Conservation (phyloP, 92 coral and sea anemone genomes). For the Hydrozoanthus gracilis region DNA sequence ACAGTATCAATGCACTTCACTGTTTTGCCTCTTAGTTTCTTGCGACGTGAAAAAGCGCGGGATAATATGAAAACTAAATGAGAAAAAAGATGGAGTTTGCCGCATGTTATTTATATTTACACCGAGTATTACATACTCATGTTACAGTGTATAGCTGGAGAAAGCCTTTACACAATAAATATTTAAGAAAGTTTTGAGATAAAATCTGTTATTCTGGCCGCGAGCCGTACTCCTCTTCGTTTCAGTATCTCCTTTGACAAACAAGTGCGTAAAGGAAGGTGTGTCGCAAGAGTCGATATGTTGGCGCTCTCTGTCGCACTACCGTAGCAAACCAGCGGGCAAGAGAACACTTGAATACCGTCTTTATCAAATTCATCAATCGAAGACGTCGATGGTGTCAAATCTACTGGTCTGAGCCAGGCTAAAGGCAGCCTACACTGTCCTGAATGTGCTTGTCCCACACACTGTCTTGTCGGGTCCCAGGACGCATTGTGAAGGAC, state of each 20-base stretch:
- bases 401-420: constrained; percentile 63
- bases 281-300: constrained; percentile 48
- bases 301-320: neutral
- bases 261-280: constrained; percentile 62
- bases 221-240: constrained; percentile 58
- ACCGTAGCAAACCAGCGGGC: constrained; percentile 64
- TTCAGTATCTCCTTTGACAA: constrained; percentile 49
- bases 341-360: constrained; percentile 61
- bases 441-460: constrained; percentile 42
- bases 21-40: too few species aligned
- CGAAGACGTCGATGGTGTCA: constrained; percentile 32
- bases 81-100: too few species aligned
- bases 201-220: neutral
- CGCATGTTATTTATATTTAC: too few species aligned
- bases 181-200: too few species aligned
- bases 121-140: too few species aligned
- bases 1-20: too few species aligned
- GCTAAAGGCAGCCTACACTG: constrained; percentile 68
- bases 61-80: too few species aligned
- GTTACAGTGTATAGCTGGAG: too few species aligned
- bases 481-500: constrained; percentile 85
- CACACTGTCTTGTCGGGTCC: constrained; percentile 66
- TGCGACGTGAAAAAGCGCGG: too few species aligned
- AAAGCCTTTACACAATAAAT: too few species aligned
- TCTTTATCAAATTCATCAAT: constrained; percentile 23